Evolutionary conservation across 2,888 invertebrate species (phyloP).

Genomic region (Macrosiphum euphorbiae): DNA sequence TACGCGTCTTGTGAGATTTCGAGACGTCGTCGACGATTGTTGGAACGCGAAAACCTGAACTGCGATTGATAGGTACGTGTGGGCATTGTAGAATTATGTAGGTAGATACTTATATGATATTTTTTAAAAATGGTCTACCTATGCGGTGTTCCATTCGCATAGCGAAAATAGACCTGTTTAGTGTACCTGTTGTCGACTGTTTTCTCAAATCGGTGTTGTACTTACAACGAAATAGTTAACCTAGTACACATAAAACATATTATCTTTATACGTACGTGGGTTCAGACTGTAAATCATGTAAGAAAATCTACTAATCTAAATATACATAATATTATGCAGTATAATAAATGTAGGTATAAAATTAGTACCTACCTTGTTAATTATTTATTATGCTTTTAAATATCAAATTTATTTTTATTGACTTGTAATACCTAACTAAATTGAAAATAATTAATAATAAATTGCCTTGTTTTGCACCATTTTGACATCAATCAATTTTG

Average conservation of each 20-base stretch:
- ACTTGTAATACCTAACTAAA: no score
- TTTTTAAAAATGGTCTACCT: background rate
- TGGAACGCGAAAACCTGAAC: background rate
- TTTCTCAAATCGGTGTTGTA: background rate
- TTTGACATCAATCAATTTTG: no score
- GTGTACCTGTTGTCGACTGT: background rate
- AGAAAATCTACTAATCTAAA: background rate
- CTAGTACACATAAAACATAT: background rate
- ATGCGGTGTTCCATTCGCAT: background rate
- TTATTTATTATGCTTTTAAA: background rate
- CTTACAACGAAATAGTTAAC: background rate
- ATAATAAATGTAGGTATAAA: no score
- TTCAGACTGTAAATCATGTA: background rate
- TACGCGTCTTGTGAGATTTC: background rate
- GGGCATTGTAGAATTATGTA: background rate
- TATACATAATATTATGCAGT: background rate
- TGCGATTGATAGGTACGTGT: background rate
- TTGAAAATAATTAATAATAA: no score
- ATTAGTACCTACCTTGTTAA: no score
- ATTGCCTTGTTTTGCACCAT: no score
- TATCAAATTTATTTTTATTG: background rate
- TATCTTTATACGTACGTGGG: background rate
- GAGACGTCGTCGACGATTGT: background rate
- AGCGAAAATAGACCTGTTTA: background rate
- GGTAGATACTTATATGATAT: background rate